A percentile compares a stretch with the other conserved stretches of the same genome.
Conservation (phyloP, 2,113 vertebrate species). For the Siniperca knerii region DNA sequence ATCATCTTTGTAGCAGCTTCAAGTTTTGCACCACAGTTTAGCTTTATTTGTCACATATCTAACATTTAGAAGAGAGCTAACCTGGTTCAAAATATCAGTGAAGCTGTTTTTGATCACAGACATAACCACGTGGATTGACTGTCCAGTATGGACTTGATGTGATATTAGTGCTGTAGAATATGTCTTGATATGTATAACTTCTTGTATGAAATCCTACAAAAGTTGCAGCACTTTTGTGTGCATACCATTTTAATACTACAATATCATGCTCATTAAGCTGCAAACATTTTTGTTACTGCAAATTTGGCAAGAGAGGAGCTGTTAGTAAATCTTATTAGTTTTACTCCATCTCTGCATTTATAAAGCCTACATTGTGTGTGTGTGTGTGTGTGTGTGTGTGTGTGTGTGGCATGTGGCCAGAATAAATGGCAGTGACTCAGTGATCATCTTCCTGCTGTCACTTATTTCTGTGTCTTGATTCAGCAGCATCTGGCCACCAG, state of each 20-base stretch:
- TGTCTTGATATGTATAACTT: neutral
- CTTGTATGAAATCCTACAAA: too few species aligned
- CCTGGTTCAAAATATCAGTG: too few species aligned
- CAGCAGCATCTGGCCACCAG: slow-evolving; percentile 15
- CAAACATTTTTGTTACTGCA: neutral
- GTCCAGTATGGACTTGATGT: neutral
- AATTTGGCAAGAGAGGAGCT: neutral
- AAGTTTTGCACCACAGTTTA: too few species aligned
- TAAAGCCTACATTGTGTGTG: neutral
- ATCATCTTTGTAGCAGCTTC: too few species aligned
- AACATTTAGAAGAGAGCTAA: too few species aligned
- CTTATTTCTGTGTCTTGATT: slow-evolving; percentile 16
- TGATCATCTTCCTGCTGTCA: slow-evolving; percentile 22
- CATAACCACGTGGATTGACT: neutral
- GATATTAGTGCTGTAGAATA: neutral
- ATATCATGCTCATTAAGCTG: neutral
- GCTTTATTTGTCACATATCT: too few species aligned
- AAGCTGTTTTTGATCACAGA: too few species aligned
- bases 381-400: neutral
- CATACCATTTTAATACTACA: neutral
- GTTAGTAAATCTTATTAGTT: neutral
- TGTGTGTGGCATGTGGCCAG: slow-evolving; percentile 15
- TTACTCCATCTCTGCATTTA: neutral
- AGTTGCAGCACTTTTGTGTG: neutral
- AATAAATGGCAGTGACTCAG: slow-evolving; percentile 27